phyloP scores from a whole-genome alignment of 1,140 invertebrate genomes.

The Philopotamus ludificatus region DNA sequence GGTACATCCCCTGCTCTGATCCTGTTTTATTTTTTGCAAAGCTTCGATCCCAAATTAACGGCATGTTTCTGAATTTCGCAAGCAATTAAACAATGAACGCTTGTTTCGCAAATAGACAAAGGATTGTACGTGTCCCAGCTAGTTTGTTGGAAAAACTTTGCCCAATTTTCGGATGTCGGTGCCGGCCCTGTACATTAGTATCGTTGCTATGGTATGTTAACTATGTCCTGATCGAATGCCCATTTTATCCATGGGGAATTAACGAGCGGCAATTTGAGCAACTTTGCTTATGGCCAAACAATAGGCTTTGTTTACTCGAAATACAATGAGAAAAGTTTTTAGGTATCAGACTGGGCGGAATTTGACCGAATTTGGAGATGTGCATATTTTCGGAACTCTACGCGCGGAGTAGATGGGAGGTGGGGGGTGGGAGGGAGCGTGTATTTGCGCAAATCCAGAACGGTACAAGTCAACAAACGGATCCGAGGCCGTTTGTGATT shows the following conservation, averaged over 20 bases:
- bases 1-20: too few relatives aligned
- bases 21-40: too few relatives aligned
- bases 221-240: constrained; percentile 32
- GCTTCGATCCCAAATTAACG: too few relatives aligned
- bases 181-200: constrained; percentile 5
- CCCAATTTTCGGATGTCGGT: background rate
- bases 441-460: too few relatives aligned
- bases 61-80: background rate
- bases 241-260: constrained; percentile 19
- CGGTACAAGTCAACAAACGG: background rate
- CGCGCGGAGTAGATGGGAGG: background rate
- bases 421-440: too few relatives aligned
- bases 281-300: constrained; percentile 27
- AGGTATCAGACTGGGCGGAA: constrained; percentile 7
- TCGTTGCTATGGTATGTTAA: constrained; percentile 20
- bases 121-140: background rate
- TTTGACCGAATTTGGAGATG: constrained; percentile 7
- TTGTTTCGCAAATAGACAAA: background rate
- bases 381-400: constrained; percentile 34
- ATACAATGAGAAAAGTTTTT: constrained; percentile 39
- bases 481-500: background rate
- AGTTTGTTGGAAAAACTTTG: background rate
- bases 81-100: background rate
- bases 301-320: constrained; percentile 37
- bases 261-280: constrained; percentile 27